Evolutionary conservation across 2,888 invertebrate genomes (phyloP), one percentile per base, ranked within the genome.

Genomic region (Cheilosia soror): DNA sequence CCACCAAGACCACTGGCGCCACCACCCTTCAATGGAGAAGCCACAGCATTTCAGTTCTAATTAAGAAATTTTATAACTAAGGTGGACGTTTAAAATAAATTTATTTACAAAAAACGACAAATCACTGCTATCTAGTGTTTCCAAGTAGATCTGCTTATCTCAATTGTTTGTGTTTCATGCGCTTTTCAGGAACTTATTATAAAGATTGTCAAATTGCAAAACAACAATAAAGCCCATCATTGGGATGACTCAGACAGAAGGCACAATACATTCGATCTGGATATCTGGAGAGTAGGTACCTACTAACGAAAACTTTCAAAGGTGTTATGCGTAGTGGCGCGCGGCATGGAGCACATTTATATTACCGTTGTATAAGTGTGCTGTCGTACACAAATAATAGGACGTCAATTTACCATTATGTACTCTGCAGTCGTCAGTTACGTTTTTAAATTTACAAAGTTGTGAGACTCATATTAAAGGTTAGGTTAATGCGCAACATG

Each of bases 1-100:
- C 95, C 95, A 5, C 95, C 95, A 47, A 94, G 95, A 87, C 95
- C 95, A 44, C 95, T 95, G 0, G 95, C 96, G 0, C 96, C 96
- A 87, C 96, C 96, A 7, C 95, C 95, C 27, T 92, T 90, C 80
- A 88, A 88, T 65, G 89, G 89, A 4, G 90, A 90, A 53, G 79
- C 90, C 20, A 87, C 90, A 77, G 87, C 91, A 40, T 85, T 77
- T 69, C 81, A 77, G 27, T 85, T 72, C 55, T 85, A 85, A 72
- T 53, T 58, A 49, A 72, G 53, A 47, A 9, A 71, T 58, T 68
- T 55, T 71, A 49, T 57, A 51, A 75, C 53, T 65, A 73, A 51
- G 57, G 37, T 53, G 58, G 79, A 84, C 55, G 57, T 75, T 78
- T 66, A 33, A 79, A 83, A 84, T 84, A 80, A 84, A 51, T 65